phyloP scores from a whole-genome alignment of 2,888 invertebrate species.

The Liodrosophila aerea region DNA sequence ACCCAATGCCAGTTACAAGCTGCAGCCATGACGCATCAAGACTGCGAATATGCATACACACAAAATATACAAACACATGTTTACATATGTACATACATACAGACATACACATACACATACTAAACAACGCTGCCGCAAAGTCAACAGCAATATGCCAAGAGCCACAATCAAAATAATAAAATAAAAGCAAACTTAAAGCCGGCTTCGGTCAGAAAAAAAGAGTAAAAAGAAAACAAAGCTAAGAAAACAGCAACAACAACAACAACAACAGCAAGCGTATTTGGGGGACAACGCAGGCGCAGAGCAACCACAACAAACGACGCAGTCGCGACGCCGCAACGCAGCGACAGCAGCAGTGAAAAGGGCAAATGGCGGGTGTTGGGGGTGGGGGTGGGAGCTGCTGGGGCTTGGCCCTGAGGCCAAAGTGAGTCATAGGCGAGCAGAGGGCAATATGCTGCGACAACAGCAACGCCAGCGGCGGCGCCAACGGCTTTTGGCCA shows the following conservation, averaged over 20 bases:
- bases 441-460: constrained; percentile 25
- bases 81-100: constrained; percentile 8
- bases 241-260: constrained; percentile 29
- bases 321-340: constrained; percentile 58
- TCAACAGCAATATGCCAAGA: constrained; percentile 42
- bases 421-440: constrained; percentile 36
- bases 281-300: constrained; percentile 33
- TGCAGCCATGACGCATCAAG: constrained; percentile 12
- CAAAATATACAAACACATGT: constrained; percentile 7
- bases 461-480: constrained; percentile 38
- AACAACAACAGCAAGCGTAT: not conserved
- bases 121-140: constrained; percentile 42
- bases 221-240: constrained; percentile 15
- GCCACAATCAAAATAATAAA: constrained; percentile 28
- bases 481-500: constrained; percentile 45
- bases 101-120: constrained; percentile 7
- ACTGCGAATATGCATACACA: constrained; percentile 20
- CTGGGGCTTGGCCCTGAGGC: constrained; percentile 36
- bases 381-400: not conserved
- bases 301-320: constrained; percentile 66
- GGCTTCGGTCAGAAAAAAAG: constrained; percentile 51
- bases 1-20: constrained; percentile 16
- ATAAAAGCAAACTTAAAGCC: constrained; percentile 52
- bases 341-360: constrained; percentile 9
- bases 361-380: not conserved